These are phyloP conservation scores for Dromas ardeola DNA, from an alignment of 2,113 vertebrate genomes.

Conservation along the genomic window DNA sequence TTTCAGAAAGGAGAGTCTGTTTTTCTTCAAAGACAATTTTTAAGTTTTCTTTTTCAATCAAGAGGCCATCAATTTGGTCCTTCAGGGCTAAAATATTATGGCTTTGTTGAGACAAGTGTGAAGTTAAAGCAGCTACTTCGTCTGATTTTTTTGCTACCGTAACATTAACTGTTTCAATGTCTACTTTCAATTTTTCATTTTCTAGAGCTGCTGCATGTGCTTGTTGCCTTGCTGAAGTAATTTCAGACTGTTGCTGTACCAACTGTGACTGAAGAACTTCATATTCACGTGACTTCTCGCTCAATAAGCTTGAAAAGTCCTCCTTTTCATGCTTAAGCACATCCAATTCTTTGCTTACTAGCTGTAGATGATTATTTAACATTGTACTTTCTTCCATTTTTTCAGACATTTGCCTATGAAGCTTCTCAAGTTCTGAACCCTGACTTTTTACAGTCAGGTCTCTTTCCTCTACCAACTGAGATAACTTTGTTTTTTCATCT, in stretches of 20 bases:
- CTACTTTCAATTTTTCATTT: conserved; percentile 73
- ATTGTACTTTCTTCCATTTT: conserved; percentile 62
- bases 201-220: conserved; percentile 71
- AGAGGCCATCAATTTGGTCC: conserved; percentile 61
- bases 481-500: conserved; percentile 52
- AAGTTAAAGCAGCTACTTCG: conserved; percentile 68
- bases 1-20: conserved; percentile 68
- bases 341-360: conserved; percentile 65
- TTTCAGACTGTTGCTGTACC: conserved; percentile 55
- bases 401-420: conserved; percentile 70
- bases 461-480: conserved; percentile 67
- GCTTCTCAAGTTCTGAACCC: conserved; percentile 52
- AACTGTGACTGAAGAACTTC: conserved; percentile 59
- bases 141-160: conserved; percentile 54
- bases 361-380: conserved; percentile 72
- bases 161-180: conserved; percentile 65
- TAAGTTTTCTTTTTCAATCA: conserved; percentile 70
- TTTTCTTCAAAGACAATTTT: conserved; percentile 63
- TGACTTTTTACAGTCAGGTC: conserved; percentile 58
- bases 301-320: conserved; percentile 50
- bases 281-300: conserved; percentile 64
- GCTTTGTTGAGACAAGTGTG: conserved; percentile 64
- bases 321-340: conserved; percentile 70
- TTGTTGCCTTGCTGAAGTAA: conserved; percentile 64
- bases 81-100: conserved; percentile 65